Percentiles rank a stretch among this genome's conserved stretches.
These are phyloP conservation scores for Pseudoips prasinana DNA, from an alignment of 2,888 invertebrate genomes.

Conservation along the genomic window DNA sequence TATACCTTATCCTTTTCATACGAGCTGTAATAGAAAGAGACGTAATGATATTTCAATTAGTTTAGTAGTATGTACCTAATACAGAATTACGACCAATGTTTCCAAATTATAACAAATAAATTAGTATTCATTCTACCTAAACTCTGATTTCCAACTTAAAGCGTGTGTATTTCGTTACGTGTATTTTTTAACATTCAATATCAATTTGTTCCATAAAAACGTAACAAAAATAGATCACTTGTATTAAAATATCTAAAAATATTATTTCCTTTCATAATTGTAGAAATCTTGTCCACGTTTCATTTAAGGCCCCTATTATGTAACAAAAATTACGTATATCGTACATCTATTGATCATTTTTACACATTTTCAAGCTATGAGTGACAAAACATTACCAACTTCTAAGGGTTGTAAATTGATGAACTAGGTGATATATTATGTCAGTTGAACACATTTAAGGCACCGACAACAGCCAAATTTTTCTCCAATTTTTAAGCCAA, in stretches of 20 bases:
- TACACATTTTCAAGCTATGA: conserved; percentile 43
- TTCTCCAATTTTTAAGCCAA: no score
- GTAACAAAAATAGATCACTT: conserved; percentile 78
- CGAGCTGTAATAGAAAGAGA: no score
- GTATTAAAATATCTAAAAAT: conserved; percentile 64
- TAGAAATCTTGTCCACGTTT: conserved; percentile 51
- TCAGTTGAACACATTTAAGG: no score
- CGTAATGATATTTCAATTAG: no score
- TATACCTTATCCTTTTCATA: no score
- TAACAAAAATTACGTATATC: conserved; percentile 72
- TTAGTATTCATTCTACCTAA: no score
- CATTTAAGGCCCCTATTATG: conserved; percentile 63
- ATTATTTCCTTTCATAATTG: conserved; percentile 50
- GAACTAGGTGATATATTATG: no score
- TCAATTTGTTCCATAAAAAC: conserved; percentile 60
- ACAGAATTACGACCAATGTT: no score
- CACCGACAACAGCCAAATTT: no score
- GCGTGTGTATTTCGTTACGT: conserved; percentile 18
- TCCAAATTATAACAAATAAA: no score
- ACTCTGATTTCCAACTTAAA: conserved; percentile 15
- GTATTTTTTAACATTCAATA: conserved; percentile 41
- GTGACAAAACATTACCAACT: conserved; percentile 38
- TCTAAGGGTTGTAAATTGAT: no score
- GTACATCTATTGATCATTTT: conserved; percentile 55
- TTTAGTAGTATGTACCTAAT: no score